phyloP scores from a whole-genome alignment of 1,140 invertebrate genomes.

The Catajapyx aquilonaris region DNA sequence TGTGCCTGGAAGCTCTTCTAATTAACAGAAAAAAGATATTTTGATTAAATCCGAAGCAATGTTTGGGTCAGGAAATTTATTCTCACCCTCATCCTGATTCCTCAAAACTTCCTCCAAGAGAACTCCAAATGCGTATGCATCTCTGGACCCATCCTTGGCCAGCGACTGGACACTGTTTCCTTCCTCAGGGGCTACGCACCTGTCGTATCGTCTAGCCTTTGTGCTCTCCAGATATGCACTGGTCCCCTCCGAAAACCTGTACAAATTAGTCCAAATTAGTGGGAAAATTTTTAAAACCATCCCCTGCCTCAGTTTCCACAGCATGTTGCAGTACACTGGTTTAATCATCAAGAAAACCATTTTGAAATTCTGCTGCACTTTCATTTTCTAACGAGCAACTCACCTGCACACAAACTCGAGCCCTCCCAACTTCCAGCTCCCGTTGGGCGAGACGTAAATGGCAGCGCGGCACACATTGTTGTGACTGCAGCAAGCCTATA shows the following conservation, averaged over 20 bases:
- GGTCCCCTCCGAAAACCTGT: conserved; percentile 37
- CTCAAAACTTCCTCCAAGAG: conserved; percentile 49
- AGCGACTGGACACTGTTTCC: conserved; percentile 18
- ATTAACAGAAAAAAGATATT: conserved; percentile 17
- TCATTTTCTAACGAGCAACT: too few species aligned
- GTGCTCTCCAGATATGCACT: conserved; percentile 41
- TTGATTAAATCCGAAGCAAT: conserved; percentile 4
- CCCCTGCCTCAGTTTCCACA: too few species aligned
- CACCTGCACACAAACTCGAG: conserved; percentile 50
- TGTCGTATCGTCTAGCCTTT: conserved; percentile 39
- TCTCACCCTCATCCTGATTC: conserved; percentile 31
- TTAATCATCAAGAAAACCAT: too few species aligned
- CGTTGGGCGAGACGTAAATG: conserved; percentile 58
- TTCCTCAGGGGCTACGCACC: conserved; percentile 46
- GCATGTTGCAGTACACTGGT: too few species aligned
- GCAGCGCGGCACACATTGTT: conserved; percentile 57
- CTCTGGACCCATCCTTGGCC: conserved; percentile 31
- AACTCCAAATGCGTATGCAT: conserved; percentile 61
- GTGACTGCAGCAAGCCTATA: conserved; percentile 42
- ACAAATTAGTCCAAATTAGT: too few species aligned
- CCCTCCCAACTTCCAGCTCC: conserved; percentile 61
- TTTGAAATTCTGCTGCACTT: too few species aligned
- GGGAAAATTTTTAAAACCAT: too few species aligned
- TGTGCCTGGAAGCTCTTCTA: conserved; percentile 41
- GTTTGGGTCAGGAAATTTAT: too few species aligned